These are phyloP conservation scores for Hippocampus barbouri DNA, from an alignment of 2,113 vertebrate genomes.

Conservation along the genomic window DNA sequence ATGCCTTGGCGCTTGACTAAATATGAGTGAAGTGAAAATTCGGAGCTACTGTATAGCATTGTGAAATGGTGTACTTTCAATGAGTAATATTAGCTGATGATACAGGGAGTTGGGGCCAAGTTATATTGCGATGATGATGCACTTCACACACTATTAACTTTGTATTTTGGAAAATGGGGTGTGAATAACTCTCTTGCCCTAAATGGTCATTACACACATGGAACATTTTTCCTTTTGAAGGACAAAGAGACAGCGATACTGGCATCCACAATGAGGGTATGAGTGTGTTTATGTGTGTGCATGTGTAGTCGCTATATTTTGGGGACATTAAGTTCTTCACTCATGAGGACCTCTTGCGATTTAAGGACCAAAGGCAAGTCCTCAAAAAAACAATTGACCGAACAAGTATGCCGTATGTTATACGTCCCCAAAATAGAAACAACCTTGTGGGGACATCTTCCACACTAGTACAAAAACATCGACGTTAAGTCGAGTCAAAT, in stretches of 20 bases:
- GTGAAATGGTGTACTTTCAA: not conserved
- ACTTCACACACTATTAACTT: constrained; percentile 8
- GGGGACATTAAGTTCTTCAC: too few species aligned
- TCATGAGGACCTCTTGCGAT: too few species aligned
- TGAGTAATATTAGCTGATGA: constrained; percentile 7
- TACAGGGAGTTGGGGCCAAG: constrained; percentile 3
- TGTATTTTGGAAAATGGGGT: constrained; percentile 10
- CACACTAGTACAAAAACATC: too few species aligned
- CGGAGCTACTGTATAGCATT: not conserved
- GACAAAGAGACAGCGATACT: not conserved
- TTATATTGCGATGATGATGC: not conserved
- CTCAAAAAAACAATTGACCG: too few species aligned
- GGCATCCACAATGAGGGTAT: not conserved
- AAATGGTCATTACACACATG: not conserved
- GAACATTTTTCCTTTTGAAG: not conserved
- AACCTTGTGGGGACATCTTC: too few species aligned
- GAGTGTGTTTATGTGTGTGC: not conserved
- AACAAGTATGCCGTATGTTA: too few species aligned
- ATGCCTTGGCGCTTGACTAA: not conserved
- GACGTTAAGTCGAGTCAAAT: too few species aligned
- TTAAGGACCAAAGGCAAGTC: too few species aligned
- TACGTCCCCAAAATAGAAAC: too few species aligned
- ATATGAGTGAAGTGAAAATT: not conserved
- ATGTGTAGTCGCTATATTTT: too few species aligned
- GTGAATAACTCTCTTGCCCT: constrained; percentile 4